Evolutionary conservation across 2,797 vertebrate genomes (phyloP), one percentile per base, ranked within the genome.

Genomic region (Urosaurus nigricauda): DNA sequence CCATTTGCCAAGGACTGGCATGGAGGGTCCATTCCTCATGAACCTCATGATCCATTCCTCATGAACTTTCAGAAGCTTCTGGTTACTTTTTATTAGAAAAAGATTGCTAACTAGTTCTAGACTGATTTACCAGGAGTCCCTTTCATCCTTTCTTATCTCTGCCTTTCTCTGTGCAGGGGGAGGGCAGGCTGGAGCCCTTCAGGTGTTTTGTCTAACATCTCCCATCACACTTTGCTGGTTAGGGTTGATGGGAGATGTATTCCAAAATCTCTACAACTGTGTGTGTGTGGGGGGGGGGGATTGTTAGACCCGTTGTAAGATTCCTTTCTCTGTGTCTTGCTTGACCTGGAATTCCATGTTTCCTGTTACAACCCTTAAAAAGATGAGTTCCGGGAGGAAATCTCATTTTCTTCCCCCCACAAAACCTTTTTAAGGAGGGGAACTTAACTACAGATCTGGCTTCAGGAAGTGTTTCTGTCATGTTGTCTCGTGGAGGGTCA

Each of bases 381-480:
- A 77, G n/a, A 86, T n/a, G 40, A 9, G 40, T 78, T n/a, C 63
- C 71, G 65, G 75, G 47, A 78, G 47, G 40, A 78, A 86, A 78
- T 56, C n/a, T 37, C 16, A 21, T 32, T 35, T 19, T 16, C 26
- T 26, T 35, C 26, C 7, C 26, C 53, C 19, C 3, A 26, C 79
- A 81, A n/a, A 35, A 11, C 2, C 37, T n/a, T 47, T 77, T 71
- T 40, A 11, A 4, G 53, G 79, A 56, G 0, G 5, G 32, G 43
- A 4, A 51, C 0, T 43, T 75, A 53, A 2, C 1, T 75, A 85
- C 78, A 70, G 80, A 56, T 8, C 88, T 32, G 29, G 85, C 82
- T 37, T 51, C 53, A 65, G 3, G 53, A 63, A 43, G 8, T 79
- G 37, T 80, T 12, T 87, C 21, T 32, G 35, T 1, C 0, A 0